phyloP scores from a whole-genome alignment of 2,888 invertebrate genomes.

The Danaus chrysippus region DNA sequence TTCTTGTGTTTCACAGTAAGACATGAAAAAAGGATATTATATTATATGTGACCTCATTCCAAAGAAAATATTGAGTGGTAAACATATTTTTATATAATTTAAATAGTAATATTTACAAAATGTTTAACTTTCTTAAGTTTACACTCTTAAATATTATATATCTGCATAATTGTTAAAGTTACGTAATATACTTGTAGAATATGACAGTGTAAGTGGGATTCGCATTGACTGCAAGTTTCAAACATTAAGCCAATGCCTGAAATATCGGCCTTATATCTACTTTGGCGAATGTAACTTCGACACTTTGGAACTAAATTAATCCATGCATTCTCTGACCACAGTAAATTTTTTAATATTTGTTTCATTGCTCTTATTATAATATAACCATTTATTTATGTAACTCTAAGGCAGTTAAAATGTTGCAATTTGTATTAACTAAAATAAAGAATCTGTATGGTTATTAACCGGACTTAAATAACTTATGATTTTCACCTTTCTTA shows the following conservation, averaged over 20 bases:
- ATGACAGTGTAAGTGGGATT: conserved; percentile 16
- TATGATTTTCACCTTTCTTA: too few species aligned
- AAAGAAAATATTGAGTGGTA: too few species aligned
- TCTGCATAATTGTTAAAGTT: not conserved
- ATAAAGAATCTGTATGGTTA: too few species aligned
- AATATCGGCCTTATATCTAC: conserved; percentile 22
- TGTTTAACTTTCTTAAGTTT: not conserved
- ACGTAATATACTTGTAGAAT: conserved; percentile 15
- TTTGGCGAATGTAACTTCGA: not conserved
- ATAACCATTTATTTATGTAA: too few species aligned
- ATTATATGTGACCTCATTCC: too few species aligned
- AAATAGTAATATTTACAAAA: not conserved
- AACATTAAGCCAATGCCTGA: conserved; percentile 23
- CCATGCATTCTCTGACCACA: not conserved
- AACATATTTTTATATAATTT: too few species aligned
- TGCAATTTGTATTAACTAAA: too few species aligned
- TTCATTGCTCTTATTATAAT: not conserved
- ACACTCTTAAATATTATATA: not conserved
- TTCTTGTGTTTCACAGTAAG: too few species aligned
- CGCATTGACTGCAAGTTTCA: conserved; percentile 18
- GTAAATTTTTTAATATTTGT: not conserved
- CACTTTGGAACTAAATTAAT: not conserved
- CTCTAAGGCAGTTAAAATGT: too few species aligned
- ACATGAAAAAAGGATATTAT: too few species aligned
- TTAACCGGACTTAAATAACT: too few species aligned